A percentile compares a stretch with the other conserved stretches of the same genome.
Evolutionary conservation across 2,888 invertebrate genomes (phyloP).

Genomic region (Molanna angustata): DNA sequence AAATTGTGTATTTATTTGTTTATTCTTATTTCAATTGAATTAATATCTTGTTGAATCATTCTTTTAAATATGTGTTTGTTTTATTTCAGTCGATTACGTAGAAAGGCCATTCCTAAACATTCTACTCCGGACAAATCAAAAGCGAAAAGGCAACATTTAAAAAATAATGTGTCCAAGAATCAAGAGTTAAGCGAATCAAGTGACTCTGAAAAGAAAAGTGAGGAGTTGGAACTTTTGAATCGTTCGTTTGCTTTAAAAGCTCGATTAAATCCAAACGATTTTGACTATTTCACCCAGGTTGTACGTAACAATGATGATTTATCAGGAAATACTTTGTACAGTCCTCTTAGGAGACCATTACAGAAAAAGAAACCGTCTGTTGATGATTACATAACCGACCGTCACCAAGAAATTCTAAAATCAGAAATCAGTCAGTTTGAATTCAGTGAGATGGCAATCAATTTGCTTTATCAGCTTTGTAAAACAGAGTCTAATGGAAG

Average conservation of each 20-base stretch:
- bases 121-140: neutral
- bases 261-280: conserved; percentile 57
- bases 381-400: conserved; percentile 54
- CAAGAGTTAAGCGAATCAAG: conserved; percentile 39
- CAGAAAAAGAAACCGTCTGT: conserved; percentile 48
- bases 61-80: too few relatives aligned
- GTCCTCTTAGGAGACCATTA: conserved; percentile 38
- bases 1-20: too few relatives aligned
- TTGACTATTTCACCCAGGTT: conserved; percentile 59
- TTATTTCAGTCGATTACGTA: too few relatives aligned
- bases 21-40: too few relatives aligned
- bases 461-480: conserved; percentile 54
- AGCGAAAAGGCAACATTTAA: too few relatives aligned
- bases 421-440: conserved; percentile 55
- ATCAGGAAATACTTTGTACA: conserved; percentile 14
- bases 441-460: conserved; percentile 56
- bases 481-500: conserved; percentile 53
- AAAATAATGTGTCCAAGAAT: conserved; percentile 1
- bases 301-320: conserved; percentile 47
- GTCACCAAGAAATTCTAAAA: conserved; percentile 52
- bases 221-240: conserved; percentile 50
- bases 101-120: too few relatives aligned
- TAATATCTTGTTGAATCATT: too few relatives aligned
- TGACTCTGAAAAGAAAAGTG: conserved; percentile 50
- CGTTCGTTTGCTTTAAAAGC: conserved; percentile 56